A percentile compares a stretch with the other conserved stretches of the same genome.
Evolutionary conservation across 1,140 invertebrate species (phyloP).

Genomic region (Telenomus remus): DNA sequence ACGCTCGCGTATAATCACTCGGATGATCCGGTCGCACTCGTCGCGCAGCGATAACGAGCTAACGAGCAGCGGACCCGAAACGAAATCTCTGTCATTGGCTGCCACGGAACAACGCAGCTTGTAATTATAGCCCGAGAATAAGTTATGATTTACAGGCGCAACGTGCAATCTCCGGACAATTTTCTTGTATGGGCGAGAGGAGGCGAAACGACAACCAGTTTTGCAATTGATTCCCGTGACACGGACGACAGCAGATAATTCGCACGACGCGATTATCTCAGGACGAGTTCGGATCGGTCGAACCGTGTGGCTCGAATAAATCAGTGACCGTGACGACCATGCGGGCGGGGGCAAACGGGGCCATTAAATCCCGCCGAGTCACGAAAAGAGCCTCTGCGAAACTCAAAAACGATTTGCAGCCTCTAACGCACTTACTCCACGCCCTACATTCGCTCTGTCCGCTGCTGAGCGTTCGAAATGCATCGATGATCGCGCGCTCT

Average conservation of each 20-base stretch:
- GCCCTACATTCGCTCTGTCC: constrained; percentile 49
- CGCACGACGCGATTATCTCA: constrained; percentile 45
- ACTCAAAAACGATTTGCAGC: constrained; percentile 37
- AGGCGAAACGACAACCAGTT: constrained; percentile 40
- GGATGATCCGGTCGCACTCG: constrained; percentile 21
- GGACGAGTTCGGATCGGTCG: constrained; percentile 43
- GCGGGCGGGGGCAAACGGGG: constrained; percentile 25
- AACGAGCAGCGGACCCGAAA: constrained; percentile 21
- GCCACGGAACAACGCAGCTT: constrained; percentile 21
- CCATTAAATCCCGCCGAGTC: constrained; percentile 50
- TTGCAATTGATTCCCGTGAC: constrained; percentile 48
- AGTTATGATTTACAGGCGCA: constrained; percentile 43
- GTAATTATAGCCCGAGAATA: constrained; percentile 35
- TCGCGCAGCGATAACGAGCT: constrained; percentile 27
- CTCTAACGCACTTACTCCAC: constrained; percentile 43
- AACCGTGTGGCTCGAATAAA: constrained; percentile 30
- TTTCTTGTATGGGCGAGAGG: constrained; percentile 16
- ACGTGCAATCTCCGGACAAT: constrained; percentile 38
- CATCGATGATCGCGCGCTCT: neutral
- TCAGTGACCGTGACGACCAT: constrained; percentile 11
- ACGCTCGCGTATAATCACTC: constrained; percentile 27
- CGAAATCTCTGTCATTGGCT: constrained; percentile 26
- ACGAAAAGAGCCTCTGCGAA: constrained; percentile 46
- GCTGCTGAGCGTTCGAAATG: neutral
- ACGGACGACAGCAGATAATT: constrained; percentile 45